Base-by-base conservation (phyloP, 2,113 vertebrate genomes). In the Zootoca vivipara region DNA sequence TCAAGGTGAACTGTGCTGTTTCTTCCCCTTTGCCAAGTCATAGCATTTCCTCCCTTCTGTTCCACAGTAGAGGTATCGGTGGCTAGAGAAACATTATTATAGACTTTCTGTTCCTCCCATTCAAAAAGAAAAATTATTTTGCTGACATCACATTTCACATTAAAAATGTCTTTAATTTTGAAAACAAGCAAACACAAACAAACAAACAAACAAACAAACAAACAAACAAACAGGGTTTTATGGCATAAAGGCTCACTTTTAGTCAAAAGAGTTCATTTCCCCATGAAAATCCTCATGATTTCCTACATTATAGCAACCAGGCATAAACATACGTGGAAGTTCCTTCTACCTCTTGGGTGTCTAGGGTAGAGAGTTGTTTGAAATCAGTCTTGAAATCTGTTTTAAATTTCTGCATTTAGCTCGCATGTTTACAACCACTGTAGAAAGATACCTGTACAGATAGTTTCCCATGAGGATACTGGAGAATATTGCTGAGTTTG, bases 391-490 rank as follows among this genome's bases (percentile, higher is more conserved):
- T 30, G 62, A 42, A 83, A 75, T 83, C 80, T 88, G 72, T 88
- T 88, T 88, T 65, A 82, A 65, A 77, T 83, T 67, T 83, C 73
- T 83, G 12, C 24, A 15, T 83, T 88, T 88, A 28, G 65, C 40
- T 77, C 69, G 10, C 62, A 77, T 77, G 81, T 56, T 83, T 74
- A 83, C 64, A 65, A 83, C 26, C n/a, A 38, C 24, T 69, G 38
- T 83, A 72, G 72, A 83, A 65, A 52, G 58, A 77, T 83, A 88
- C 67, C 77, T 89, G 77, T 18, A 72, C 30, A 58, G 77, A 73
- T 80, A 72, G 10, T 64, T 33, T 64, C 35, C 83, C 30, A 35
- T 12, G 20, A 40, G 83, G 56, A 89, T 40, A 65, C 56, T 70
- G 64, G 56, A 26, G 22, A 85, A 85, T 81, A 8, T 22, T 81